Conservation (phyloP, 1,140 invertebrate species). For the Drosophila guanche region DNA sequence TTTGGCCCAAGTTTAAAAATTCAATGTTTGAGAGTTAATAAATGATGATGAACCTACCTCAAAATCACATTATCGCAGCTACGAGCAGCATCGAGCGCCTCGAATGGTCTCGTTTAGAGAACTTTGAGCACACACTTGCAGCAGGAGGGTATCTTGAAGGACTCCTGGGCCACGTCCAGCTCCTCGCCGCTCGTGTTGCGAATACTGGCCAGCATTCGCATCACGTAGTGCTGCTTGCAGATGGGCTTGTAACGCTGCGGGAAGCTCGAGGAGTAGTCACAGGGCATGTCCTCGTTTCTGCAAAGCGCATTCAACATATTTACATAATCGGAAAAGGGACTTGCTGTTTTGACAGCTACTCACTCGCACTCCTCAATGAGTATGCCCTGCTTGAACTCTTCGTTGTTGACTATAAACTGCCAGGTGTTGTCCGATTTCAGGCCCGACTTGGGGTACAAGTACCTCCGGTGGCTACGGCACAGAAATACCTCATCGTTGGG, state of each 20-base stretch:
- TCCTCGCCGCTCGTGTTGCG: slow-evolving; percentile 34
- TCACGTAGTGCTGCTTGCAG: slow-evolving; percentile 87
- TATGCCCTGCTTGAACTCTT: slow-evolving; percentile 73
- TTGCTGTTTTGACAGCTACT: slow-evolving; percentile 34
- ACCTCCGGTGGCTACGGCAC: slow-evolving; percentile 45
- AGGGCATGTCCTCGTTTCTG: slow-evolving; percentile 69
- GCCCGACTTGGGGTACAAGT: slow-evolving; percentile 63
- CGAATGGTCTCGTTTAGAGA: slow-evolving; percentile 3
- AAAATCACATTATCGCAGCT: slow-evolving; percentile 64
- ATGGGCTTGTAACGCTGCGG: slow-evolving; percentile 84
- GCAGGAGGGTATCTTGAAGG: slow-evolving; percentile 86
- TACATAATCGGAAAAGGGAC: background rate
- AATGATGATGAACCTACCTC: slow-evolving; percentile 47
- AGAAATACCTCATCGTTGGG: slow-evolving; percentile 49
- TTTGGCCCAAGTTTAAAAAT: slow-evolving; percentile 20
- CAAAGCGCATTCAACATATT: slow-evolving; percentile 1
- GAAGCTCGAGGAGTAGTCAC: slow-evolving; percentile 81
- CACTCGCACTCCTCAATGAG: slow-evolving; percentile 81
- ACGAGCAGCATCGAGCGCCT: slow-evolving; percentile 23
- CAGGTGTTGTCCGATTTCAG: slow-evolving; percentile 50
- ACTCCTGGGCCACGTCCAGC: slow-evolving; percentile 46
- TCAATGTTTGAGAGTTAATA: slow-evolving; percentile 24
- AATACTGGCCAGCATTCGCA: slow-evolving; percentile 59
- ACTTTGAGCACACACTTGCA: slow-evolving; percentile 85
- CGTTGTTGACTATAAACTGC: slow-evolving; percentile 74